Percentiles rank a stretch among this genome's conserved stretches.
Evolutionary conservation across 2,797 vertebrate genomes (phyloP).

Genomic region (Coilia nasus): DNA sequence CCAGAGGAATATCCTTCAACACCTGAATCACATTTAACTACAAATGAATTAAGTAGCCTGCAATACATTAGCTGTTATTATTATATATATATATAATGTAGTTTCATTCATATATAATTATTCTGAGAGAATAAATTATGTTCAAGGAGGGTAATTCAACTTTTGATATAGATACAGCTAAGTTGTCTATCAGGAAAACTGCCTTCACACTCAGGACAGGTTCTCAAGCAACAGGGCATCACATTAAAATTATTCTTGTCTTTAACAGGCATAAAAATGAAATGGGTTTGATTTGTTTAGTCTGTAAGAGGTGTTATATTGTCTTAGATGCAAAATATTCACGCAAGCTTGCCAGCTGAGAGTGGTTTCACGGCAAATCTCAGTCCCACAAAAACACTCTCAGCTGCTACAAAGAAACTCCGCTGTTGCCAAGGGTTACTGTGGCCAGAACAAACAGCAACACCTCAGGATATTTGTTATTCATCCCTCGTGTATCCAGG

Average conservation of each 20-base stretch:
- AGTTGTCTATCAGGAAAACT: not conserved
- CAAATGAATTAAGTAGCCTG: not conserved
- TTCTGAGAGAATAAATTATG: not conserved
- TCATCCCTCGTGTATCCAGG: conserved; percentile 56
- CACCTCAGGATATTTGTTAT: conserved; percentile 56
- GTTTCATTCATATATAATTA: not conserved
- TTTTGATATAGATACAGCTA: not conserved
- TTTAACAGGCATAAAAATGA: not conserved
- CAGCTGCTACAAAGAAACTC: conserved; percentile 1
- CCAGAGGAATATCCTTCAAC: not conserved
- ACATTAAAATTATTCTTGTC: not conserved
- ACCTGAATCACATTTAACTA: not conserved
- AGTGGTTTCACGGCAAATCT: conserved; percentile 16
- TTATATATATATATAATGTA: too few species aligned
- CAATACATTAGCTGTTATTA: not conserved
- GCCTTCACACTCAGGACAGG: not conserved
- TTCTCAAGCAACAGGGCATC: not conserved
- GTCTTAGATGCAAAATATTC: not conserved
- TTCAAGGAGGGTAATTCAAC: not conserved
- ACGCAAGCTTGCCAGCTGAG: not conserved
- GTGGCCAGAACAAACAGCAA: conserved; percentile 56
- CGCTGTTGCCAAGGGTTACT: conserved; percentile 60
- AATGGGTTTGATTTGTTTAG: conserved; percentile 16
- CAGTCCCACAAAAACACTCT: not conserved
- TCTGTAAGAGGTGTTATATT: not conserved